A percentile compares a stretch with the other conserved stretches of the same genome.
Conservation (phyloP, 2,888 invertebrate genomes). For the Drosophila stalkeri region DNA sequence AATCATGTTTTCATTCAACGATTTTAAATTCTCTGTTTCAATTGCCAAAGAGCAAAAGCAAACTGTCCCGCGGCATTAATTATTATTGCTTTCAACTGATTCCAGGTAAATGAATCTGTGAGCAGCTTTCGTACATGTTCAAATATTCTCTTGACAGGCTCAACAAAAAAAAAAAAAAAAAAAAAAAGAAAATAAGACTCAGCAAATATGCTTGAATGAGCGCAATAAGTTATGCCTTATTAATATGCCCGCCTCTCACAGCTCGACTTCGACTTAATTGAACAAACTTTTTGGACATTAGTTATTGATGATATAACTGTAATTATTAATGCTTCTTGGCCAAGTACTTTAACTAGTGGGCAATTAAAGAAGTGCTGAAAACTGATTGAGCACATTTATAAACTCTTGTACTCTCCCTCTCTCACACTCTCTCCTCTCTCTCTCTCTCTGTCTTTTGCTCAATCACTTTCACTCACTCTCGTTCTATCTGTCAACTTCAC, state of each 20-base stretch:
- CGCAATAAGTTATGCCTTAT: constrained; percentile 12
- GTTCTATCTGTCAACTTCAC: constrained; percentile 1
- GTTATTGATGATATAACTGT: constrained; percentile 20
- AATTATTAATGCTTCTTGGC: constrained; percentile 24
- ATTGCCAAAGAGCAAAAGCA: background rate
- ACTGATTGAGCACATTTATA: constrained; percentile 28
- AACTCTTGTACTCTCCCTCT: background rate
- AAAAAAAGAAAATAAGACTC: background rate
- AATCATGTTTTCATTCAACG: background rate
- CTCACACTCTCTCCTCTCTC: background rate
- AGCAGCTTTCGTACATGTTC: background rate
- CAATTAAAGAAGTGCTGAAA: constrained; percentile 44
- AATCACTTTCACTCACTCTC: background rate
- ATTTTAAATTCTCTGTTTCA: too few relatives aligned
- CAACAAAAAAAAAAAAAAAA: too few relatives aligned
- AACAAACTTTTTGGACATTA: constrained; percentile 12
- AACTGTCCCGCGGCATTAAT: background rate
- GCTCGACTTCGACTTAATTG: background rate
- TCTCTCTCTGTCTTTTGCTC: background rate
- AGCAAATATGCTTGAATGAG: background rate
- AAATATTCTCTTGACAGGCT: constrained; percentile 1
- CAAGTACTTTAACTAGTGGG: constrained; percentile 28
- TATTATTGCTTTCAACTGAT: constrained; percentile 1
- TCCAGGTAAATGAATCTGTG: background rate
- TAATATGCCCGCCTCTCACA: constrained; percentile 2